Conservation (phyloP, 2,888 invertebrate species). For the Drosophila limbata region DNA sequence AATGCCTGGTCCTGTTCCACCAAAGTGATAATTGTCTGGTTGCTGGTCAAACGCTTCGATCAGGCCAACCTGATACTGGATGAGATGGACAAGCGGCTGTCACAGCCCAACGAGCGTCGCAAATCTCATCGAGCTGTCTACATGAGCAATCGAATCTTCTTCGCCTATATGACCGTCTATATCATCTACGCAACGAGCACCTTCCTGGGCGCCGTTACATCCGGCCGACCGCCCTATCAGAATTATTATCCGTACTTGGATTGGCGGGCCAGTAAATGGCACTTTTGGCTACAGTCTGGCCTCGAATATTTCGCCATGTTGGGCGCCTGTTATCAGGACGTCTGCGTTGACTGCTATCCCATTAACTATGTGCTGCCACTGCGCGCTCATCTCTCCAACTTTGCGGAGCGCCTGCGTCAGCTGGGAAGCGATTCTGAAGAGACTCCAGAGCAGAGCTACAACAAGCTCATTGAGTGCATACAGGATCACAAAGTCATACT, state of each 20-base stretch:
- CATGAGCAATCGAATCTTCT: slow-evolving; percentile 63
- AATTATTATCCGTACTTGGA: slow-evolving; percentile 73
- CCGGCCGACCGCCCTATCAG: slow-evolving; percentile 73
- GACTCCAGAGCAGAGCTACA: slow-evolving; percentile 52
- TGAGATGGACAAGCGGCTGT: slow-evolving; percentile 63
- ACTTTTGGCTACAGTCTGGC: slow-evolving; percentile 60
- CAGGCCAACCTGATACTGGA: slow-evolving; percentile 63
- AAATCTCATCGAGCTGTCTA: slow-evolving; percentile 58
- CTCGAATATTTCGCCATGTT: slow-evolving; percentile 71
- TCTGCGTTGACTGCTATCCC: slow-evolving; percentile 73
- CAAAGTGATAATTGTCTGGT: slow-evolving; percentile 71
- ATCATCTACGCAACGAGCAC: slow-evolving; percentile 65
- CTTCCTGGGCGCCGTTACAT: slow-evolving; percentile 56
- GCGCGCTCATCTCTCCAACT: slow-evolving; percentile 66
- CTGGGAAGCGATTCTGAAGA: slow-evolving; percentile 58
- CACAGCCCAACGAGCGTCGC: slow-evolving; percentile 44
- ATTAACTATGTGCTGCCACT: slow-evolving; percentile 68
- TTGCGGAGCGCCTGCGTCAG: slow-evolving; percentile 59
- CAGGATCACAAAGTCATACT: slow-evolving; percentile 72
- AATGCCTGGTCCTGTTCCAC: slow-evolving; percentile 70
- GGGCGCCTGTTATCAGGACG: slow-evolving; percentile 73
- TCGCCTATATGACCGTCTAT: slow-evolving; percentile 61
- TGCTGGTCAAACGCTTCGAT: slow-evolving; percentile 59
- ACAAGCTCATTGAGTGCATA: slow-evolving; percentile 68
- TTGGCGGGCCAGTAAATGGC: slow-evolving; percentile 61